Evolutionary conservation across 2,113 vertebrate genomes (phyloP).

Genomic region (Helogale parvula): DNA sequence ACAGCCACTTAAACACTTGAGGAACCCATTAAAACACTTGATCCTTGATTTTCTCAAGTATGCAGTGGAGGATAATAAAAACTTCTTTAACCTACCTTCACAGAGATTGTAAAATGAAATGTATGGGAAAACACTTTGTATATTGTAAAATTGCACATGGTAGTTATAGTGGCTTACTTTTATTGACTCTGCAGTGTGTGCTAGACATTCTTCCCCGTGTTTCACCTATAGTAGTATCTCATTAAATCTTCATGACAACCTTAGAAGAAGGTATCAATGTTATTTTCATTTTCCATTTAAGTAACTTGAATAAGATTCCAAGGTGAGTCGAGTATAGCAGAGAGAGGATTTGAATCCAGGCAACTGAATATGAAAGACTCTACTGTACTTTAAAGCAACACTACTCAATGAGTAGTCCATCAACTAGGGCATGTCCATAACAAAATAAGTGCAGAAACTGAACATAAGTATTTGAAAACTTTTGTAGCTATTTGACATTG

Average conservation of each 20-base stretch:
- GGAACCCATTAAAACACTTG: slow-evolving; percentile 65
- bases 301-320: not conserved
- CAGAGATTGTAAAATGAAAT: slow-evolving; percentile 41
- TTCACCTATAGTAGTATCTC: not conserved
- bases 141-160: not conserved
- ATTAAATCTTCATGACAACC: not conserved
- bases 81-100: not conserved
- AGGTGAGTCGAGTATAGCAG: not conserved
- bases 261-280: not conserved
- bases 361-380: not conserved
- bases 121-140: not conserved
- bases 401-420: not conserved
- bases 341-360: not conserved
- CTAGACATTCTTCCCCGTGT: not conserved
- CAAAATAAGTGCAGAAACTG: not conserved
- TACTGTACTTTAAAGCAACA: not conserved
- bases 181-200: not conserved
- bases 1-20: slow-evolving; percentile 58
- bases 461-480: not conserved
- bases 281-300: slow-evolving; percentile 27
- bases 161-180: not conserved
- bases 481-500: not conserved
- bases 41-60: slow-evolving; percentile 44
- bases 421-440: accelerated
- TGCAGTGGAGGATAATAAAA: not conserved